Evolutionary conservation across 1,140 invertebrate species (phyloP).

Genomic region (Heliconius hermathena): DNA sequence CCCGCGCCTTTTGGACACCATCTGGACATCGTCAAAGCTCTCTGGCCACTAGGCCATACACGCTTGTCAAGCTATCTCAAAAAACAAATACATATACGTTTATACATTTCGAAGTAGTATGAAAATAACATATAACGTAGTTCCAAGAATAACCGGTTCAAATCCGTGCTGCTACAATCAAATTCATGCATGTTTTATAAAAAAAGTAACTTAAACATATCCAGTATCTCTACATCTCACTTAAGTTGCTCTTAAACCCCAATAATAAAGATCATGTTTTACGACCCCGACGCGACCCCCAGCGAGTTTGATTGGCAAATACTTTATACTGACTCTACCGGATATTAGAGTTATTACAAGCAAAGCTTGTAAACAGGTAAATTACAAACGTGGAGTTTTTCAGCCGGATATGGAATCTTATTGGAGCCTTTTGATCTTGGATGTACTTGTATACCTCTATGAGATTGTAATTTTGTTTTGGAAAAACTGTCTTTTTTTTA

Average conservation of each 20-base stretch:
- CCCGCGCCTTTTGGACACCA: too few relatives aligned
- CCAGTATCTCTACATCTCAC: conserved; percentile 8
- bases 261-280: conserved; percentile 45
- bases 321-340: conserved; percentile 34
- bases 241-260: conserved; percentile 33
- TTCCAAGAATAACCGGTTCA: too few relatives aligned
- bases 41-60: too few relatives aligned
- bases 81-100: too few relatives aligned
- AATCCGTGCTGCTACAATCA: too few relatives aligned
- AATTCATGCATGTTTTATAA: too few relatives aligned
- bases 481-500: not conserved
- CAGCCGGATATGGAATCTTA: conserved; percentile 1
- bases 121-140: too few relatives aligned
- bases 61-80: too few relatives aligned
- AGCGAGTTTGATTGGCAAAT: conserved; percentile 42
- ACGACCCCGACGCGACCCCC: conserved; percentile 32
- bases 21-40: too few relatives aligned
- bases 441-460: too few relatives aligned
- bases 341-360: conserved; percentile 26
- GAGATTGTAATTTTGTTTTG: not conserved
- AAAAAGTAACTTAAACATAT: not conserved
- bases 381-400: not conserved
- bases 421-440: not conserved
- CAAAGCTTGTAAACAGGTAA: not conserved
- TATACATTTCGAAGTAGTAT: too few relatives aligned